These are phyloP conservation scores for Octonoba sinensis DNA, from an alignment of 2,888 invertebrate species.

Conservation along the genomic window DNA sequence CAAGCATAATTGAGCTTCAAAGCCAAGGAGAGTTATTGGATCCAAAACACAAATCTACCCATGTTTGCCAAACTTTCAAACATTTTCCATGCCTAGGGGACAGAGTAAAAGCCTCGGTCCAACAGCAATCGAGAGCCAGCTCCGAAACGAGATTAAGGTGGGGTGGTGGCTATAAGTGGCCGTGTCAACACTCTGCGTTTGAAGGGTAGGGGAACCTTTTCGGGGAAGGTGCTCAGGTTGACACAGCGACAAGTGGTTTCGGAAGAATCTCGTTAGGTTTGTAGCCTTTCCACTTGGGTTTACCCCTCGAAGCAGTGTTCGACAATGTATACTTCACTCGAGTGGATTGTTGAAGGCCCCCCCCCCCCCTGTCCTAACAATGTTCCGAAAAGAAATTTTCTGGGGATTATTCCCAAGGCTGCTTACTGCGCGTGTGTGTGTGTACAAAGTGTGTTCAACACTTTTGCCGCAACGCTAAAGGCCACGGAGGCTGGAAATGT, in stretches of 20 bases:
- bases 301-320: neutral
- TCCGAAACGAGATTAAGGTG: constrained; percentile 37
- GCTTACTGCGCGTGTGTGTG: no score
- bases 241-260: constrained; percentile 60
- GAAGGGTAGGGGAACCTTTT: constrained; percentile 22
- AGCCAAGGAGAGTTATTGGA: no score
- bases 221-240: constrained; percentile 49
- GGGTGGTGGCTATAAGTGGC: constrained; percentile 40
- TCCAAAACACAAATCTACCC: no score
- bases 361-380: no score
- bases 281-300: neutral
- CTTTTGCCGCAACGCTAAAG: no score
- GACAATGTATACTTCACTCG: no score
- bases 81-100: constrained; percentile 1
- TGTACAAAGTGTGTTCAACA: no score
- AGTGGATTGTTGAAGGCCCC: no score
- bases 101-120: constrained; percentile 23
- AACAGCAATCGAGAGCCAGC: neutral
- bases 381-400: no score
- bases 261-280: constrained; percentile 38
- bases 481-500: no score
- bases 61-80: constrained; percentile 12
- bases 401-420: no score
- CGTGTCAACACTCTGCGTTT: constrained; percentile 44
- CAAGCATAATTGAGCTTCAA: no score